Percentiles rank a stretch among this genome's conserved stretches.
These are phyloP conservation scores for Mohoua ochrocephala DNA, from an alignment of 2,113 vertebrate genomes.

Conservation along the genomic window DNA sequence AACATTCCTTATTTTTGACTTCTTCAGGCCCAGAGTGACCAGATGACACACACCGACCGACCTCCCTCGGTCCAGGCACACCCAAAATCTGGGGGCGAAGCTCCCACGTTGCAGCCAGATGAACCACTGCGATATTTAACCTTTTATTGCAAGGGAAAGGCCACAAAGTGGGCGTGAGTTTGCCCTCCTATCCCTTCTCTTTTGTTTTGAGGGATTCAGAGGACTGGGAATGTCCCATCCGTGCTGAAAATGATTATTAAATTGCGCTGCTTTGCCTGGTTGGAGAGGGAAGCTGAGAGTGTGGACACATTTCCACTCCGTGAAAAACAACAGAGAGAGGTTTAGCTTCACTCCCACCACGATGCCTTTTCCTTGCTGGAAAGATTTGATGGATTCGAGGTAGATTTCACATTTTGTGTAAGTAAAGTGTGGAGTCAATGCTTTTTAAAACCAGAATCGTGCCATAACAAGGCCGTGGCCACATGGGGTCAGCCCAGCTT, in stretches of 20 bases:
- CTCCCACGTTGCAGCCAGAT: neutral
- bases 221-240: neutral
- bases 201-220: neutral
- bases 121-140: neutral
- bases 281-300: neutral
- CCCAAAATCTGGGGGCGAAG: neutral
- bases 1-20: neutral
- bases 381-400: neutral
- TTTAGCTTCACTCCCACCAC: neutral
- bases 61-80: neutral
- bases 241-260: fast-evolving
- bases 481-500: constrained; percentile 39
- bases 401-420: neutral
- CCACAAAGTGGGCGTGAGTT: neutral
- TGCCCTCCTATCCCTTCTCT: neutral
- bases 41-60: neutral
- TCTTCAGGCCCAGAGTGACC: neutral
- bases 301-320: fast-evolving
- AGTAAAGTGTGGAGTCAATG: fast-evolving
- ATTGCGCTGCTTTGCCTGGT: fast-evolving
- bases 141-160: neutral
- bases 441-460: fast-evolving
- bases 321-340: neutral
- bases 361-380: neutral
- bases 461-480: fast-evolving